Conservation (phyloP, 2,113 vertebrate species). For the Diphyllodes magnificus region DNA sequence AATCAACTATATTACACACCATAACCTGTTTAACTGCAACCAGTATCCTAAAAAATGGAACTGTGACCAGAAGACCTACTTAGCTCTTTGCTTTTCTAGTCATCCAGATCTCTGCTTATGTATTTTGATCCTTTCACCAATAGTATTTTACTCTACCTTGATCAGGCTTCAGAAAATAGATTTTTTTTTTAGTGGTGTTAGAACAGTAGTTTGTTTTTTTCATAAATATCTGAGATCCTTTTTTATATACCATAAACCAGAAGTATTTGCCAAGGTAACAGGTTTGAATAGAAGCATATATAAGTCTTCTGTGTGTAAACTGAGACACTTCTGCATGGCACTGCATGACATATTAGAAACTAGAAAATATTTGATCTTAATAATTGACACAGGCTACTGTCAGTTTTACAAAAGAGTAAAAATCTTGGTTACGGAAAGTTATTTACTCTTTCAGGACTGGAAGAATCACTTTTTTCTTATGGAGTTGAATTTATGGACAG, state of each 20-base stretch:
- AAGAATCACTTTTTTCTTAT: not conserved
- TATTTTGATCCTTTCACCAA: not conserved
- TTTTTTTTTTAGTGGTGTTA: not conserved
- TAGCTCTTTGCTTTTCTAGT: not conserved
- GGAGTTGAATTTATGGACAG: not conserved
- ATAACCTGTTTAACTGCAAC: not conserved
- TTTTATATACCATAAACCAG: not conserved
- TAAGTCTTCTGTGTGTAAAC: not conserved
- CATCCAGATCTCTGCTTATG: not conserved
- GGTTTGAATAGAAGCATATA: not conserved
- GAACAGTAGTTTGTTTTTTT: not conserved
- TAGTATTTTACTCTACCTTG: not conserved
- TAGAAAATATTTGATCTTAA: not conserved
- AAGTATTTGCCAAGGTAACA: not conserved
- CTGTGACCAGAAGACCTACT: not conserved
- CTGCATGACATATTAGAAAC: not conserved
- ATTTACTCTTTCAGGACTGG: not conserved
- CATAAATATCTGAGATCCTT: not conserved
- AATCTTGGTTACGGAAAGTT: not conserved
- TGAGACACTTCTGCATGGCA: not conserved
- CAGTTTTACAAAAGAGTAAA: not conserved
- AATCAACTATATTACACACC: not conserved
- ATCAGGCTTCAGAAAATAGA: not conserved
- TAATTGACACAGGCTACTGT: not conserved
- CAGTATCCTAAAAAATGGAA: not conserved